Evolutionary conservation across 2,888 invertebrate species (phyloP), one percentile per base, ranked within the genome.

Genomic region (Brassicogethes aeneus): DNA sequence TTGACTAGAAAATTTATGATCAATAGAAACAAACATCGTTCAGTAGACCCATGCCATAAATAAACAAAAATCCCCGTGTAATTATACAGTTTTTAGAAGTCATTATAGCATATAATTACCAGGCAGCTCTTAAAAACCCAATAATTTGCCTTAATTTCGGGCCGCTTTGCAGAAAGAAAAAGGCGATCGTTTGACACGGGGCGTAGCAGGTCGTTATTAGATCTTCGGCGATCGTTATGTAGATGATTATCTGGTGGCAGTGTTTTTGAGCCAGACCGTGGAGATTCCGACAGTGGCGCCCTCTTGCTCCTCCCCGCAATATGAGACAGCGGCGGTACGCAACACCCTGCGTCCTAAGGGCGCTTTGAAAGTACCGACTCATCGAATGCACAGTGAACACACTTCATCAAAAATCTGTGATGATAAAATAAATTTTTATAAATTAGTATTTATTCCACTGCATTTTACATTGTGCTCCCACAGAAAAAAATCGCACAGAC

Each of bases 301-400:
- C 59, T 36, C 43, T 58, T 64, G 62, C 65, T 60, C 65, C 65
- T 59, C 65, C 65, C 62, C 49, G 58, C 59, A 63, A 64, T 60
- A 57, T 52, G 63, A 62, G 56, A 51, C 52, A 3, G 32, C 12
- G 10, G 10, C 12, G 10, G 8, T 5, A 32, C 32, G 12, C 32
- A 7, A 5, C 23, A 10, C 5, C 23, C 10, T 23, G 23, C 32
- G 8, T 13, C 12, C 3, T 32, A 13, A 8, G 32, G 32, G 12
- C 10, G 10, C 32, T 23, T 23, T 23, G 23, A 23, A 10, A 23
- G n/a, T n/a, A n/a, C n/a, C n/a, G n/a, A n/a, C n/a, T n/a, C n/a
- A n/a, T n/a, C n/a, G n/a, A n/a, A n/a, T n/a, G n/a, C n/a, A n/a
- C n/a, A n/a, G n/a, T n/a, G n/a, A n/a, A n/a, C n/a, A n/a, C n/a